These are phyloP conservation scores for Polietes domitor DNA, from an alignment of 2,888 invertebrate genomes.

Conservation along the genomic window DNA sequence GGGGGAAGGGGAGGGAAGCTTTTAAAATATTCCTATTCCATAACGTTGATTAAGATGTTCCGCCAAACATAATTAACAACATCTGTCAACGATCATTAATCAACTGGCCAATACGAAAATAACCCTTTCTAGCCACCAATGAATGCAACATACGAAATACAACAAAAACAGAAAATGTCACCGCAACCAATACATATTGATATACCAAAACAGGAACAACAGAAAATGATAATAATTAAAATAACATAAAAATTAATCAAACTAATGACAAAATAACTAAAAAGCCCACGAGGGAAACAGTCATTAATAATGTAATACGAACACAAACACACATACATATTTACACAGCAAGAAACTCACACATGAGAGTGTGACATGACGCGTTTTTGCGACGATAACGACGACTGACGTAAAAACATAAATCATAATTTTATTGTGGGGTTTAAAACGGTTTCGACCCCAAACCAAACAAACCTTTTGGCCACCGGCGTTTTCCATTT, in stretches of 20 bases:
- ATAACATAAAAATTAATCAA: constrained; percentile 65
- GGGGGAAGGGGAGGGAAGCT: not conserved
- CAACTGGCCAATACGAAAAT: constrained; percentile 56
- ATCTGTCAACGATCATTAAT: constrained; percentile 65
- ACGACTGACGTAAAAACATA: too few relatives aligned
- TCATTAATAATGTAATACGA: constrained; percentile 68
- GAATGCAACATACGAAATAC: not conserved
- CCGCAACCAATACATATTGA: not conserved
- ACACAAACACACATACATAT: too few relatives aligned
- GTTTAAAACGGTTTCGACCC: too few relatives aligned
- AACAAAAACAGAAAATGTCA: not conserved
- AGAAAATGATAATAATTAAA: constrained; percentile 77
- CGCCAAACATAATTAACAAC: constrained; percentile 46
- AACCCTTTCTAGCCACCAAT: constrained; percentile 28
- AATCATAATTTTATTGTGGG: too few relatives aligned
- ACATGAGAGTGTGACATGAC: too few relatives aligned
- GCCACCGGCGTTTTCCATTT: too few relatives aligned
- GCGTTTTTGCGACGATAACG: too few relatives aligned
- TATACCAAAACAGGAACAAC: constrained; percentile 37
- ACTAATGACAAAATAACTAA: constrained; percentile 45
- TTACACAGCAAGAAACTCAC: too few relatives aligned
- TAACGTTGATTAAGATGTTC: constrained; percentile 59
- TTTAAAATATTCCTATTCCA: not conserved
- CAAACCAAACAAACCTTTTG: too few relatives aligned
- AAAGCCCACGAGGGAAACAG: constrained; percentile 51